Base-by-base conservation (phyloP, 2,888 invertebrate genomes). In the Parascotia fuliginaria region DNA sequence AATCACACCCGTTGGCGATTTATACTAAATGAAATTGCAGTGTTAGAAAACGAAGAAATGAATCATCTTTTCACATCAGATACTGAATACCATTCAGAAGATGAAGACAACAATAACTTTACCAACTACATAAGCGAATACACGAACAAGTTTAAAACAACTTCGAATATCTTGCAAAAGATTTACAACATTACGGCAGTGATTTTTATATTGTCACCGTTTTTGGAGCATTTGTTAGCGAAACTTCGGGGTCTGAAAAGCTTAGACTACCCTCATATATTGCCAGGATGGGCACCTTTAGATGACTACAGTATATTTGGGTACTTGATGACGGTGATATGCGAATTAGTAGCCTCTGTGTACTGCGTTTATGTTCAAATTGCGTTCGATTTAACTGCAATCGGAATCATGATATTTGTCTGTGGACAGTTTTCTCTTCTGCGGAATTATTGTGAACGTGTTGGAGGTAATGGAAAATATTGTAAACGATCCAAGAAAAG, bases 381-480 rank as follows among this genome's bases (percentile, higher is more conserved):
- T 9, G 77, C 75, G 1, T 90, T 88, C 45, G 90, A 90, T 57
- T 50, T 81, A 16, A 73, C 77, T 0, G 66, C 74, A 6, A 70
- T 86, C 0, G 87, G 87, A 0, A 58, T 86, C 5, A 87, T 88
- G 81, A 81, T 87, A 42, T 87, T 87, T 42, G 55, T 80, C n/a
- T 79, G 83, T 37, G 88, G 87, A 0, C 87, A 89, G 55, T 87
- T 81, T 60, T 53, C 67, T 5, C 53, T 78, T 19, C 63, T 90
- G 3, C 75, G 77, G 3, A 49, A 73, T 3, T 77, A 76, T 42
- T 76, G 84, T 54, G 73, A 77, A 46, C 65, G 59, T 15, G 82
- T 89, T 31, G 88, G 77, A 0, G 86, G 87, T 0, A 70, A 49
- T 1, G 85, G 85, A 0, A 63, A 49, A 12, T 37, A 28, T 0